Conservation (phyloP, 2,113 vertebrate genomes). For the Burhinus bistriatus region DNA sequence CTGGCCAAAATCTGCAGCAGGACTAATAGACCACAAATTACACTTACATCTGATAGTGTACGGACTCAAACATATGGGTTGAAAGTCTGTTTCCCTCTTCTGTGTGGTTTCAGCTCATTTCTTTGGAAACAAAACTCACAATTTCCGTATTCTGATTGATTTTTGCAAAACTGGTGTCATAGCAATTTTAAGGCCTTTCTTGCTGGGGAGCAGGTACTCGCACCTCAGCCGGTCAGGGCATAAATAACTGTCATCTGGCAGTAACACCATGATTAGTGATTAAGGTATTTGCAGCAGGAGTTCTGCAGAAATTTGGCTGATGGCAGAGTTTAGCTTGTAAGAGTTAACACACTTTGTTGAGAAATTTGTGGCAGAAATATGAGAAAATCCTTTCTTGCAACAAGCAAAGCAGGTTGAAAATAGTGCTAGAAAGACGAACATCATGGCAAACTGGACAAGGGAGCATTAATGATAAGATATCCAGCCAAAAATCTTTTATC, state of each 20-base stretch:
- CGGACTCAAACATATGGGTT: background rate
- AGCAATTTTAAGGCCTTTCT: background rate
- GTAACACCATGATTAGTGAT: background rate
- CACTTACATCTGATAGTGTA: background rate
- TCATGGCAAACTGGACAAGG: background rate
- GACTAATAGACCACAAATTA: background rate
- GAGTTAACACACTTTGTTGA: background rate
- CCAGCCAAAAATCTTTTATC: background rate
- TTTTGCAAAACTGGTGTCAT: background rate
- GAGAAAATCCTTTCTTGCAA: background rate
- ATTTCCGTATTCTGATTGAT: background rate
- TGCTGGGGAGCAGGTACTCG: background rate
- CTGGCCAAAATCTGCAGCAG: background rate
- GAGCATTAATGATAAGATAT: background rate
- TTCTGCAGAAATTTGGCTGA: background rate
- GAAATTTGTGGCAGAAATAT: background rate
- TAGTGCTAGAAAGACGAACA: background rate
- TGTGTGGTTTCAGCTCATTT: background rate
- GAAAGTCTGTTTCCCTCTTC: background rate
- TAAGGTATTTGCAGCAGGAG: background rate
- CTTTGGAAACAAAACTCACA: background rate
- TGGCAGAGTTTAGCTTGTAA: background rate
- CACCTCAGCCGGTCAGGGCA: background rate
- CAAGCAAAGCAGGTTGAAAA: background rate
- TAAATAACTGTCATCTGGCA: background rate